Base-by-base conservation (phyloP, 1,140 invertebrate genomes). In the Pentalonia nigronervosa region DNA sequence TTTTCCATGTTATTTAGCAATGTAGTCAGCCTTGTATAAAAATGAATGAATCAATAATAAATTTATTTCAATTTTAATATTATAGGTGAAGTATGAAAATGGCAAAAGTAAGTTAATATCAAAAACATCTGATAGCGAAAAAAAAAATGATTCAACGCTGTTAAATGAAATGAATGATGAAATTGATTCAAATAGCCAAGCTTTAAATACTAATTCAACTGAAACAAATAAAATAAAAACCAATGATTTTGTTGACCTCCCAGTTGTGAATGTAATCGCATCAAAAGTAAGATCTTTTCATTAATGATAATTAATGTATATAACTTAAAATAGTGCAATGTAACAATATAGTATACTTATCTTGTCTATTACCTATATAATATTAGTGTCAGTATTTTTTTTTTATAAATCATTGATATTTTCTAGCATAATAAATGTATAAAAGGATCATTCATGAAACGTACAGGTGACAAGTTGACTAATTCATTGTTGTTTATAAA, bases 361-460 rank as follows among this genome's bases (percentile, higher is more conserved):
- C 41, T 41, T 41, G 4, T 81, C 34, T 81, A 6, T 36, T 81
- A 34, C 30, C 4, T 36, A 84, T 53, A 45, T 48, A 48, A 6
- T n/a, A 17, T 53, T 53, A 45, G 21, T 89, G 3, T 56, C 9
- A 36, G 7, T 50, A 48, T 7, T 56, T 41, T 23, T 56, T 3
- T 90, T 90, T 7, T 25, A 90, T 23, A 34, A n/a, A n/a, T 41
- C 36, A 30, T 47, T 88, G 2, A 41, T 67, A 45, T 90, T 67
- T 90, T 90, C 4, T 7, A 90, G 56, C 30, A 25, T 41, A 90
- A 45, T 67, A 67, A 60, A 90, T 30, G 41, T 45, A 34, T 90
- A n/a, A 90, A 90, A 90, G 89, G 89, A n/a, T 90, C 89, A 67
- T 90, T 90, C n/a, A 67, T 90, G 36, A 90, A 67, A 45, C 53